These are phyloP conservation scores for Coptodon bakossiorum DNA, from an alignment of 2,113 vertebrate genomes.

Conservation along the genomic window DNA sequence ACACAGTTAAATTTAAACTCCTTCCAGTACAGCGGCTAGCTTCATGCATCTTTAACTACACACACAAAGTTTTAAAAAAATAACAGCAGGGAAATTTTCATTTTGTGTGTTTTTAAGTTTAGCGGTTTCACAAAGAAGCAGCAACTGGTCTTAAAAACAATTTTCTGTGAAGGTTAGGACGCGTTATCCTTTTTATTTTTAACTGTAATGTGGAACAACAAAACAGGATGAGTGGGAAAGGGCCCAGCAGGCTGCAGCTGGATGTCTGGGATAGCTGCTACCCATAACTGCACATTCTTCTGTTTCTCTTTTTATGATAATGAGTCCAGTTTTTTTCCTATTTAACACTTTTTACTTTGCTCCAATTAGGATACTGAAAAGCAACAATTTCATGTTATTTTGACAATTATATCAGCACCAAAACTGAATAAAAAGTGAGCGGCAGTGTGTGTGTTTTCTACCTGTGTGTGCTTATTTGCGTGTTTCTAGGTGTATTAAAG, in stretches of 20 bases:
- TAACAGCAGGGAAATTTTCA: background rate
- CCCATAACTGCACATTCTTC: background rate
- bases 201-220: background rate
- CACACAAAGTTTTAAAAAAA: background rate
- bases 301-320: background rate
- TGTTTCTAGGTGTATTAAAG: background rate
- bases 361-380: background rate
- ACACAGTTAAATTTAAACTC: background rate
- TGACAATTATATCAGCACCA: background rate
- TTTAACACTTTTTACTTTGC: background rate
- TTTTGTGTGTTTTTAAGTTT: background rate
- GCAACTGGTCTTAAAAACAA: background rate
- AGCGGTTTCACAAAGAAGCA: background rate
- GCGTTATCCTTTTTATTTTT: background rate
- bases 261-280: background rate
- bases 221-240: background rate
- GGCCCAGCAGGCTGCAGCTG: background rate
- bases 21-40: too few species aligned
- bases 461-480: background rate
- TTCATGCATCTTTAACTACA: background rate
- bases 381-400: background rate
- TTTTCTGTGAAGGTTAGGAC: background rate
- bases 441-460: background rate
- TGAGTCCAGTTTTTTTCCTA: background rate
- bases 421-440: background rate